Base-by-base conservation (phyloP, 2,888 invertebrate genomes). In the Hydriomena furcata region DNA sequence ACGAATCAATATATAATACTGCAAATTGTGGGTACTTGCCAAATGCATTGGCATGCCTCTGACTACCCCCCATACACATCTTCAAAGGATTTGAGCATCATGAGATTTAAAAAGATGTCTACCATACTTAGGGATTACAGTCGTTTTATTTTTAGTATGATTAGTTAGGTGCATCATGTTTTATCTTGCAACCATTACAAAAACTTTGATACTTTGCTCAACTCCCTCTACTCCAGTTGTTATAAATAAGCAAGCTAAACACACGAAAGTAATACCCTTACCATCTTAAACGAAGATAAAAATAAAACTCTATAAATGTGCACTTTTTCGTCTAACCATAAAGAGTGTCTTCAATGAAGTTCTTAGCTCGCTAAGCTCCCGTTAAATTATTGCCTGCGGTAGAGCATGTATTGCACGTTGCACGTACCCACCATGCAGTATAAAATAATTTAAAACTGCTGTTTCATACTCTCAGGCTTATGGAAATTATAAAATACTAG, bases 401-500 rank as follows among this genome's bases (percentile, higher is more conserved):
- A 43, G 27, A 50, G 54, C 42, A 37, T 34, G 45, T 45, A 20
- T 38, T 34, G 45, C 42, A 20, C 35, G 40, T 10, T 41, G 28
- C 45, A 41, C 42, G 20, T 50, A 41, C 31, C 17, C 42, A 21
- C 28, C 32, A 40, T 51, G 43, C 48, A 43, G 48, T 46, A 48
- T 45, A 50, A 61, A 58, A 56, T 58, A 58, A 58, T 52, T 52
- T 50, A 35, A 55, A 52, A 49, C 48, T 51, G 31, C 42, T 46
- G 48, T 53, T 53, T 27, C 48, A 52, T 49, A 45, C 43, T 45
- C 35, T 31, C 51, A 50, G 49, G 34, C 50, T 49, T 53, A 51
- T 47, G 49, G 46, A 54, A 54, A 58, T 55, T 53, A 52, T 49
- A 60, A 56, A 37, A 47, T n/a, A n/a, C n/a, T n/a, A n/a, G n/a